These are phyloP conservation scores for Pachycephus smyrnensis DNA, from an alignment of 2,888 invertebrate species.

Conservation along the genomic window DNA sequence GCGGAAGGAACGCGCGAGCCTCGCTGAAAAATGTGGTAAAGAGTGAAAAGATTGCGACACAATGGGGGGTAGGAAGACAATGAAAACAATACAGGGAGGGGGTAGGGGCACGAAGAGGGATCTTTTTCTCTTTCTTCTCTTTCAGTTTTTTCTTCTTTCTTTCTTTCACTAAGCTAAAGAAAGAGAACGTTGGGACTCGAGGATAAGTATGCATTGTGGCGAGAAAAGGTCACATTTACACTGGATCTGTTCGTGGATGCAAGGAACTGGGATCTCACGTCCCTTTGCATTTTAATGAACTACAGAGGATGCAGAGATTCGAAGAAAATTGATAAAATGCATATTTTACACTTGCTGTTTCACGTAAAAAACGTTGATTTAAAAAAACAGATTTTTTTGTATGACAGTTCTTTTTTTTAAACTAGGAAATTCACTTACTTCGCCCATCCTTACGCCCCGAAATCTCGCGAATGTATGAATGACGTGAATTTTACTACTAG, in stretches of 20 bases:
- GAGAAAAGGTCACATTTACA: conserved; percentile 26
- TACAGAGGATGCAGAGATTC: too few relatives aligned
- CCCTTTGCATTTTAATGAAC: too few relatives aligned
- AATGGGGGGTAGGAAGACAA: conserved; percentile 40
- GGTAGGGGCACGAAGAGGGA: conserved; percentile 1
- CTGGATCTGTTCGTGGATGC: not conserved
- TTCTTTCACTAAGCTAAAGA: conserved; percentile 11
- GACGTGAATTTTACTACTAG: not conserved
- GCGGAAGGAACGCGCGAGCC: conserved; percentile 13
- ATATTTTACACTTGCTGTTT: too few relatives aligned
- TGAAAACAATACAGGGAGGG: conserved; percentile 37
- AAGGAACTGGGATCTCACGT: not conserved
- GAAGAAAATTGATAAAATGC: too few relatives aligned
- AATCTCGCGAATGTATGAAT: not conserved
- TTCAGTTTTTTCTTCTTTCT: not conserved
- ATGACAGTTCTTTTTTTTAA: not conserved
- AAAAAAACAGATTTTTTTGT: too few relatives aligned
- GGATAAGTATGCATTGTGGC: conserved; percentile 38
- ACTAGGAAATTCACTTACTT: not conserved
- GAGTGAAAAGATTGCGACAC: conserved; percentile 64
- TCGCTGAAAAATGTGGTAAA: conserved; percentile 24
- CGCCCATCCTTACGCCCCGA: not conserved
- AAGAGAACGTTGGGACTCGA: conserved; percentile 21
- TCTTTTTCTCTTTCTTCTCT: not conserved
- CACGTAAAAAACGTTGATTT: too few relatives aligned